These are phyloP conservation scores for Pherbina coryleti DNA, from an alignment of 2,888 invertebrate genomes.

Conservation along the genomic window DNA sequence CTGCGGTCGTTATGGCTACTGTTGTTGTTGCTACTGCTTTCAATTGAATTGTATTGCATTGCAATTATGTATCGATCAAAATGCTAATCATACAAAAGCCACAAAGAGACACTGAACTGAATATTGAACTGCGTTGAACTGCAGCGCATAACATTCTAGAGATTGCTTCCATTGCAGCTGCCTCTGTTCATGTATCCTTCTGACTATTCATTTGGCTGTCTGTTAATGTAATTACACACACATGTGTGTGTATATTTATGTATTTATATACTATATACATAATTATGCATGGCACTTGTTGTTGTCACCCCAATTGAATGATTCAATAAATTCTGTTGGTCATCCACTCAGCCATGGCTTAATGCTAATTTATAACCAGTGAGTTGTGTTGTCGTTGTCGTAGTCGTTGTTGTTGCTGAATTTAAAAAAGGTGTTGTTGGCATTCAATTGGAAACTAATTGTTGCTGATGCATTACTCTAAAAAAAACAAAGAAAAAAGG, in stretches of 20 bases:
- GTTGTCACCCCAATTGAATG: neutral
- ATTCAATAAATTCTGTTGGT: conserved; percentile 11
- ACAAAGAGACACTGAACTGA: conserved; percentile 21
- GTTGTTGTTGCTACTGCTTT: conserved; percentile 24
- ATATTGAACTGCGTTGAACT: conserved; percentile 10
- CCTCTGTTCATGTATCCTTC: neutral
- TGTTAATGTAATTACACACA: neutral
- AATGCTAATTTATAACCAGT: neutral
- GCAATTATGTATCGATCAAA: conserved; percentile 34
- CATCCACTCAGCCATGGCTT: neutral
- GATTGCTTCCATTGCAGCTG: neutral
- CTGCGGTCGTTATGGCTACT: neutral
- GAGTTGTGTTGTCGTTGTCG: neutral
- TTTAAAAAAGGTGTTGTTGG: neutral
- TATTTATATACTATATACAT: neutral
- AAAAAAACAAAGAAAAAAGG: too few species aligned
- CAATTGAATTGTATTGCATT: conserved; percentile 23
- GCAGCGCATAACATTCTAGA: neutral
- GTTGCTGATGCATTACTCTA: neutral
- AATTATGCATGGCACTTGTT: neutral
- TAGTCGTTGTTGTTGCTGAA: neutral
- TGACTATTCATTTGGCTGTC: neutral
- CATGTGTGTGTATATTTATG: neutral
- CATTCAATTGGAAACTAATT: conserved; percentile 6
- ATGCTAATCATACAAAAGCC: conserved; percentile 29